Evolutionary conservation across 2,113 vertebrate genomes (phyloP), one percentile per base, ranked within the genome.

Genomic region (Hiodon tergisus): DNA sequence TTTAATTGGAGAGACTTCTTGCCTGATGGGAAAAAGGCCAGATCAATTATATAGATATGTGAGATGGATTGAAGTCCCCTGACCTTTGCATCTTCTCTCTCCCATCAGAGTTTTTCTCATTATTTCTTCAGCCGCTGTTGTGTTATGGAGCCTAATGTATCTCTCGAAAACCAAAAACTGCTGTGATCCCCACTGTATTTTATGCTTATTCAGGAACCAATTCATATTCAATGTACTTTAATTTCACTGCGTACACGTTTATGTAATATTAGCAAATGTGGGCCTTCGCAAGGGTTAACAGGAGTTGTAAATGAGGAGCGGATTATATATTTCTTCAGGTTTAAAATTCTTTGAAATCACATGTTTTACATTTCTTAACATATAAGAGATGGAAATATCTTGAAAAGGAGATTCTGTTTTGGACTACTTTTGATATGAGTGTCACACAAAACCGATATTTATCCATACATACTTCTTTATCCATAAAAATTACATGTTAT

Each of bases 1-100:
- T 84, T 84, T 79, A 77, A 78, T 72, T 74, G 58, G 74, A 76
- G 67, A 77, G 75, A 65, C 60, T 80, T 71, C 72, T 47, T 74
- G 67, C 70, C 75, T 80, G 77, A 77, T 62, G 68, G 48, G 79
- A 73, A 84, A 31, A 82, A 79, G 79, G 77, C 74, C 78, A 79
- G 58, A 76, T 70, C 78, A 79, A 80, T 82, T 83, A 75, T 63
- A 74, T 51, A 78, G 78, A 78, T 73, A 60, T 55, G 70, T 67
- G 73, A 70, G 57, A 74, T 76, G 74, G 63, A 80, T 71, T 71
- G 74, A 76, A 73, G 74, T 46, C 58, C 17, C 52, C 67, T 83
- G 81, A 82, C 81, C 81, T 85, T 82, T 83, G 72, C 54, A 51
- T 62, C 65, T 69, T 61, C 77, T 54, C 59, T 57, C 59, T 13